Evolutionary conservation across 2,113 vertebrate genomes (phyloP), one percentile per base, ranked within the genome.

Genomic region (Puntigrus tetrazona): DNA sequence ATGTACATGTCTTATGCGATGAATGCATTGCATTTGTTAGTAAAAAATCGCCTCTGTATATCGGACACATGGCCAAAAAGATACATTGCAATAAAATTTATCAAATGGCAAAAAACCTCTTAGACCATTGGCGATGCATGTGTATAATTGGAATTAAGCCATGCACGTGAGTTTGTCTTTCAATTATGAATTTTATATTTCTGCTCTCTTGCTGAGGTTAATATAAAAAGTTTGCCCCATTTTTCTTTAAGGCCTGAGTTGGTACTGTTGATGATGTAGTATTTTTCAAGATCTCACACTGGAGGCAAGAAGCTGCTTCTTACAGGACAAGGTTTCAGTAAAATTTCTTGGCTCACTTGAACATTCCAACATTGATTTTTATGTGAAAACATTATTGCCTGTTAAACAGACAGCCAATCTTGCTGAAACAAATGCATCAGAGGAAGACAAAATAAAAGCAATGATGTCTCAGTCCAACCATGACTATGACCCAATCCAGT

Each of bases 371-470:
- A 67, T 72, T 82, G 41, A 78, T 76, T 20, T 82, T 84, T 89
- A 89, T 95, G 87, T 94, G 92, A 94, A 95, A 95, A 91, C 92
- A 59, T 96, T 96, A 67, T 96, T 96, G 87, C 95, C 95, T 95
- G 90, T 95, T 94, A 91, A 95, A 95, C 96, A 99, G 98, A 98
- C 97, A 88, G 95, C 96, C 91, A 98, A 99, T 95, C 95, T 99
- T 93, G 98, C 96, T 89, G 95, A 97, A 94, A 96, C 95, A 65
- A 96, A 98, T 89, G 96, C 95, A 91, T 96, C 98, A 38, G 98
- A 99, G 90, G 98, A 99, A 91, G 97, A 99, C 94, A 99, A 99
- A 95, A 97, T 99, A 92, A 97, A 94, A 96, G 96, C 96, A 87
- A 95, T 99, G 95, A 96, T 98, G 93, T 96, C 94, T 87, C 98